These are phyloP conservation scores for Temnothorax nylanderi DNA, from an alignment of 1,140 invertebrate genomes.

Conservation along the genomic window DNA sequence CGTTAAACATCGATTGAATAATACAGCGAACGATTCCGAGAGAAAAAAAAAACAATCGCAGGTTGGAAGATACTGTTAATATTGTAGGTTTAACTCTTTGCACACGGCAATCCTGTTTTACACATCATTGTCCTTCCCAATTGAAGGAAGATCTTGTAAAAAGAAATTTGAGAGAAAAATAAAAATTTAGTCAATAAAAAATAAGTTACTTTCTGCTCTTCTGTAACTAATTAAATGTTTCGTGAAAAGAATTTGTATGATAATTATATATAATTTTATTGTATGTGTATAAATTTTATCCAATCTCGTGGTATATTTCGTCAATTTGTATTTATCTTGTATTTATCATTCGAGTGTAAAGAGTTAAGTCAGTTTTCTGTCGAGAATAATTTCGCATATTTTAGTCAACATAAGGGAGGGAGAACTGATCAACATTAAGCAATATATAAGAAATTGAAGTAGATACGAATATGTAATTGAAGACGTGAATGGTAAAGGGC, in stretches of 20 bases:
- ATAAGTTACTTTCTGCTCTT: neutral
- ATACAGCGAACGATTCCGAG: conserved; percentile 44
- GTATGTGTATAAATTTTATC: neutral
- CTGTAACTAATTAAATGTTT: conserved; percentile 20
- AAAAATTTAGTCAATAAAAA: conserved; percentile 9
- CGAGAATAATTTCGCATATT: conserved; percentile 22
- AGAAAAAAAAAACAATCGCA: conserved; percentile 7
- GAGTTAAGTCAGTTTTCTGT: conserved; percentile 27
- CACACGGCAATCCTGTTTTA: conserved; percentile 6
- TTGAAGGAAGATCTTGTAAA: neutral
- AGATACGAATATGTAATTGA: conserved; percentile 40
- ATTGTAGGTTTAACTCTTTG: conserved; percentile 42
- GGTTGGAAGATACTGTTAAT: conserved; percentile 15
- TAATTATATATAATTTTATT: conserved; percentile 3
- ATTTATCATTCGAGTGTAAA: neutral
- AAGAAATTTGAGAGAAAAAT: neutral
- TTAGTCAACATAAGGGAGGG: neutral
- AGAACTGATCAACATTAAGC: conserved; percentile 42
- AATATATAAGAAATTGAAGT: conserved; percentile 47
- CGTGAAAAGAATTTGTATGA: neutral
- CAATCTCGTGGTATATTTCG: neutral
- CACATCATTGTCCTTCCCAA: neutral
- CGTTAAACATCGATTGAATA: conserved; percentile 50
- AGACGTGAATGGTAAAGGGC: conserved; percentile 40
- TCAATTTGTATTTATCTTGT: neutral